A percentile compares a stretch with the other conserved stretches of the same genome.
These are phyloP conservation scores for Flabesymbios commensalis DNA, from an alignment of 2,888 invertebrate genomes.

Conservation along the genomic window DNA sequence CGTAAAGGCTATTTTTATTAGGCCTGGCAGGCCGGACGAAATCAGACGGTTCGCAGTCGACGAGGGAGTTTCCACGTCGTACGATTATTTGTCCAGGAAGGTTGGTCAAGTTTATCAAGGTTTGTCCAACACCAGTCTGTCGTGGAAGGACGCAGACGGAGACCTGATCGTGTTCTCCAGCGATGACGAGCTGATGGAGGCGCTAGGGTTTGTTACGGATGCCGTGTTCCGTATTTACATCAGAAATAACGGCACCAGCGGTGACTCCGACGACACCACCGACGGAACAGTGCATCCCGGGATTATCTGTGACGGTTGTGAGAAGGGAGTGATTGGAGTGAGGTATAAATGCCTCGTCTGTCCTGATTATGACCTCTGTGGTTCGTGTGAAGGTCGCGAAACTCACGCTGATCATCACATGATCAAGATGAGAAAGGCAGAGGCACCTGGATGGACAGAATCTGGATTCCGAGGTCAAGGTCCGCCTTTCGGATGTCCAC, in stretches of 20 bases:
- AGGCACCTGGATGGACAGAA: too few relatives aligned
- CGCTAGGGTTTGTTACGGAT: slow-evolving; percentile 64
- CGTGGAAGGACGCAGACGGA: slow-evolving; percentile 72
- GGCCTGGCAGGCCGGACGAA: slow-evolving; percentile 62
- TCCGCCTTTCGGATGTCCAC: too few relatives aligned
- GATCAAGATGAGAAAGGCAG: too few relatives aligned
- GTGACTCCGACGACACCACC: too few relatives aligned
- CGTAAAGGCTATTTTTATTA: neutral
- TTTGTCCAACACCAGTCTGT: slow-evolving; percentile 63
- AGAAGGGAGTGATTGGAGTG: slow-evolving; percentile 71
- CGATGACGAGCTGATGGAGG: slow-evolving; percentile 72
- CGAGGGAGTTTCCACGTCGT: slow-evolving; percentile 65
- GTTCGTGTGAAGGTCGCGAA: slow-evolving; percentile 71
- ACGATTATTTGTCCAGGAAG: slow-evolving; percentile 66
- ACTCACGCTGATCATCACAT: slow-evolving; percentile 78
- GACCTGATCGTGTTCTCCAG: slow-evolving; percentile 71
- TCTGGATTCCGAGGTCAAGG: too few relatives aligned
- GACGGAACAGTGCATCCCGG: slow-evolving; percentile 64
- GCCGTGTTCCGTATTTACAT: slow-evolving; percentile 61
- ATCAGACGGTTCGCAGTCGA: slow-evolving; percentile 70
- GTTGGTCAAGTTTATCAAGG: slow-evolving; percentile 67
- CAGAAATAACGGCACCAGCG: too few relatives aligned
- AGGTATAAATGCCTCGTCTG: slow-evolving; percentile 86
- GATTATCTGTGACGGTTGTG: slow-evolving; percentile 77
- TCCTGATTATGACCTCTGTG: slow-evolving; percentile 80